These are phyloP conservation scores for Fratercula arctica DNA, from an alignment of 2,797 vertebrate genomes.

Conservation along the genomic window DNA sequence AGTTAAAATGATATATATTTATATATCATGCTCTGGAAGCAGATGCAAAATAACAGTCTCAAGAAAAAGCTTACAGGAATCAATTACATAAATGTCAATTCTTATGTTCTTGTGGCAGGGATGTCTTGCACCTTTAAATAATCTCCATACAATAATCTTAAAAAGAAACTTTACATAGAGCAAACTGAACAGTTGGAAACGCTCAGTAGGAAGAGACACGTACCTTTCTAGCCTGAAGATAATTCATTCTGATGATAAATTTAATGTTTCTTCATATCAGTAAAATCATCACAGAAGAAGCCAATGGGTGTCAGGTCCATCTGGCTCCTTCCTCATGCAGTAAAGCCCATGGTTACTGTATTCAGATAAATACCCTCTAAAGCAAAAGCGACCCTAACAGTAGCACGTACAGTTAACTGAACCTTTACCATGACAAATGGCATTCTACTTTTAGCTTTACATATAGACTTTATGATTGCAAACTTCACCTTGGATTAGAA, in stretches of 20 bases:
- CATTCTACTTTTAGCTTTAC: not conserved
- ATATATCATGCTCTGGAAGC: not conserved
- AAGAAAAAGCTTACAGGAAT: conserved; percentile 34
- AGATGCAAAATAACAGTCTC: conserved; percentile 49
- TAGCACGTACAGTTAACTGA: not conserved
- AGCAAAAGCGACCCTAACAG: not conserved
- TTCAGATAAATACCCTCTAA: not conserved
- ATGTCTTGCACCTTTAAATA: not conserved
- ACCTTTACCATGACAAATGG: not conserved
- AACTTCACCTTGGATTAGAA: not conserved
- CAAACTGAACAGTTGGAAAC: not conserved
- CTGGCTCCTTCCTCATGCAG: not conserved
- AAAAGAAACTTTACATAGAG: not conserved
- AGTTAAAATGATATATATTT: not conserved
- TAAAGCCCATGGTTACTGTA: not conserved
- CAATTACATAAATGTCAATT: not conserved
- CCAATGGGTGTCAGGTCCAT: not conserved
- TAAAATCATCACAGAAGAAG: not conserved
- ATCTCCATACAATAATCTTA: not conserved
- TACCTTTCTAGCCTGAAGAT: not conserved
- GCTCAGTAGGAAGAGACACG: not conserved
- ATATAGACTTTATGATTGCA: not conserved
- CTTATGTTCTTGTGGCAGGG: not conserved
- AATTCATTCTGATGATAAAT: not conserved
- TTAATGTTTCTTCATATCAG: not conserved